These are phyloP conservation scores for Hyposoter dolosus DNA, from an alignment of 2,888 invertebrate genomes.

Conservation along the genomic window DNA sequence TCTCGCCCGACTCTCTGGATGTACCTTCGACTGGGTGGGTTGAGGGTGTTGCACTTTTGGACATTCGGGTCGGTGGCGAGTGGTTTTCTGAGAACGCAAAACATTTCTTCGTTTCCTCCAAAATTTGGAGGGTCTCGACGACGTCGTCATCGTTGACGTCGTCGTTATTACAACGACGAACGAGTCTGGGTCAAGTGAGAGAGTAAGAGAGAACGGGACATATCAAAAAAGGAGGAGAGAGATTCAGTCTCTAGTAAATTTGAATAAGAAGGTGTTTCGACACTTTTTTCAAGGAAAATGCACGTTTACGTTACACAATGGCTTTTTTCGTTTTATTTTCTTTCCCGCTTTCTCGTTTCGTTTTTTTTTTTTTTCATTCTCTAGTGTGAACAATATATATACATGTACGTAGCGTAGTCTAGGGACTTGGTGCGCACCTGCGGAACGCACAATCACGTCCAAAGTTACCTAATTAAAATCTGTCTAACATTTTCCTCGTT, in stretches of 20 bases:
- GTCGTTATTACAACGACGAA: slow-evolving; percentile 33
- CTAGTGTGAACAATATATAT: slow-evolving; percentile 44
- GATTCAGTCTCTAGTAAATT: not conserved
- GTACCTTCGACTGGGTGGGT: slow-evolving; percentile 17
- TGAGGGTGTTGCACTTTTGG: slow-evolving; percentile 27
- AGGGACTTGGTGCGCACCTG: slow-evolving; percentile 37
- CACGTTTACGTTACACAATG: slow-evolving; percentile 26
- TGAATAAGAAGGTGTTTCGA: slow-evolving; percentile 15
- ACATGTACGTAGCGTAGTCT: slow-evolving; percentile 50
- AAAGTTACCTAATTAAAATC: slow-evolving; percentile 64
- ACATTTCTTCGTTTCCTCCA: slow-evolving; percentile 24
- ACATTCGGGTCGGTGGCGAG: slow-evolving; percentile 48
- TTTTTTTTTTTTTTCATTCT: slow-evolving; percentile 34
- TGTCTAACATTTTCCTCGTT: slow-evolving; percentile 34
- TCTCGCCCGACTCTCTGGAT: not conserved
- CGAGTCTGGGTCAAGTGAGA: slow-evolving; percentile 52
- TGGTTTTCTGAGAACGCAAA: slow-evolving; percentile 23
- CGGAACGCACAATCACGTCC: slow-evolving; percentile 37
- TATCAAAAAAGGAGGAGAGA: slow-evolving; percentile 30
- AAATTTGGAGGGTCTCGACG: slow-evolving; percentile 53
- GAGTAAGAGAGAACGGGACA: slow-evolving; percentile 16
- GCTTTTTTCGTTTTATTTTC: not conserved
- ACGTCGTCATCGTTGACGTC: slow-evolving; percentile 33
- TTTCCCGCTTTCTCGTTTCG: not conserved
- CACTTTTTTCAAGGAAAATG: slow-evolving; percentile 25